These are phyloP conservation scores for Mythimna pallens DNA, from an alignment of 2,888 invertebrate genomes.

Conservation along the genomic window DNA sequence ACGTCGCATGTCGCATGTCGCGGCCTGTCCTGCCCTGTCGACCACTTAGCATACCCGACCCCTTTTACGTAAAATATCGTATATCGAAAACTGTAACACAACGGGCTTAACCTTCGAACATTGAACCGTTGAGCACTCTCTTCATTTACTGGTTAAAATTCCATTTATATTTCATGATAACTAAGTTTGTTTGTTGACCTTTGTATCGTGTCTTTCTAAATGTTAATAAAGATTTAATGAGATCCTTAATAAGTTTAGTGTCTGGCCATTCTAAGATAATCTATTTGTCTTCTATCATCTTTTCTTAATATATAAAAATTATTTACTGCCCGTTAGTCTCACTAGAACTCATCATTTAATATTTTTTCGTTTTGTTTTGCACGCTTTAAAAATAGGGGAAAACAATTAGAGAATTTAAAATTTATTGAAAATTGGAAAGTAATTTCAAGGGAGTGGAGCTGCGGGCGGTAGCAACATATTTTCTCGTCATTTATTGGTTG, in stretches of 20 bases:
- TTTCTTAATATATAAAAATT: too few species aligned
- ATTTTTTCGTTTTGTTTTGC: too few species aligned
- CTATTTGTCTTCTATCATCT: not conserved
- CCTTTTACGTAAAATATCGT: slow-evolving; percentile 68
- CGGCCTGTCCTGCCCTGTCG: slow-evolving; percentile 61
- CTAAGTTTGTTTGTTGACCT: slow-evolving; percentile 32
- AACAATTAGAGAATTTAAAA: too few species aligned
- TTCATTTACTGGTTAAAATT: slow-evolving; percentile 46
- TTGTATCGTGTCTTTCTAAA: slow-evolving; percentile 20
- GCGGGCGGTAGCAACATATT: too few species aligned
- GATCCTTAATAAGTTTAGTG: slow-evolving; percentile 1
- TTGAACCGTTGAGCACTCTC: slow-evolving; percentile 39
- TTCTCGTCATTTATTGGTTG: too few species aligned
- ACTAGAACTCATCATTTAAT: too few species aligned
- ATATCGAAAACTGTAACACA: slow-evolving; percentile 61
- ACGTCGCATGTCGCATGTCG: slow-evolving; percentile 68
- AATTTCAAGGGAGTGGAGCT: too few species aligned
- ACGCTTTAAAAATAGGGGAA: too few species aligned
- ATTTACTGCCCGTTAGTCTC: too few species aligned
- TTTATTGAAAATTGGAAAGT: too few species aligned
- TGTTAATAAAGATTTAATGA: slow-evolving; percentile 23
- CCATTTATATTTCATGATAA: slow-evolving; percentile 45
- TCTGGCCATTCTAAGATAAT: slow-evolving; percentile 4
- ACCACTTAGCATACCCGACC: slow-evolving; percentile 70
- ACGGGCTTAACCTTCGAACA: slow-evolving; percentile 48